A percentile compares a stretch with the other conserved stretches of the same genome.
Conservation (phyloP, 1,140 invertebrate species). For the Diachasma alloeum region DNA sequence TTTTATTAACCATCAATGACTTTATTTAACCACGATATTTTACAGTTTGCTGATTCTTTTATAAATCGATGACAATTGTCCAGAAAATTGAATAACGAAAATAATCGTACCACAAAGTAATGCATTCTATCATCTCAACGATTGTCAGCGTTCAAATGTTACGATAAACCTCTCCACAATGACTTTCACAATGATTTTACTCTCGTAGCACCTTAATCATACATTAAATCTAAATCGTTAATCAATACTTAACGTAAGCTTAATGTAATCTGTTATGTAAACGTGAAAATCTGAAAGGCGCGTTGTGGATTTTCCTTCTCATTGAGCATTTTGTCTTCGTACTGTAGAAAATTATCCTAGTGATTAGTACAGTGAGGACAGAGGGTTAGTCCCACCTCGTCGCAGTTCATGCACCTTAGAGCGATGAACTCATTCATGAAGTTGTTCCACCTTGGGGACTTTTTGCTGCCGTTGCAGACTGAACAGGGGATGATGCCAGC, state of each 20-base stretch:
- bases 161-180: neutral
- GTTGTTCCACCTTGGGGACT: conserved; percentile 91
- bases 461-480: conserved; percentile 94
- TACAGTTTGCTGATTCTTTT: neutral
- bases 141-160: neutral
- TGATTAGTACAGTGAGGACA: conserved; percentile 72
- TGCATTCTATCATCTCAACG: neutral
- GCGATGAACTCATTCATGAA: conserved; percentile 94
- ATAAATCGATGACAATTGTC: neutral
- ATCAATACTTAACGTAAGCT: neutral
- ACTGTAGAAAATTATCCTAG: neutral
- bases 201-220: conserved; percentile 24
- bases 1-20: neutral
- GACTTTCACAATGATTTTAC: neutral
- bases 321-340: neutral
- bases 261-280: neutral
- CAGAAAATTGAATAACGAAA: neutral
- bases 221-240: neutral
- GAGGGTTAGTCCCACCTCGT: conserved; percentile 89
- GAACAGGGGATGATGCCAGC: conserved; percentile 88
- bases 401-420: conserved; percentile 96
- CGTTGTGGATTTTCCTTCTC: neutral
- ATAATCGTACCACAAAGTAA: neutral
- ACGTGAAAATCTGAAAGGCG: neutral
- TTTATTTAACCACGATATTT: conserved; percentile 10